phyloP scores from a whole-genome alignment of 2,888 invertebrate species.

The Drosophila longiperda region DNA sequence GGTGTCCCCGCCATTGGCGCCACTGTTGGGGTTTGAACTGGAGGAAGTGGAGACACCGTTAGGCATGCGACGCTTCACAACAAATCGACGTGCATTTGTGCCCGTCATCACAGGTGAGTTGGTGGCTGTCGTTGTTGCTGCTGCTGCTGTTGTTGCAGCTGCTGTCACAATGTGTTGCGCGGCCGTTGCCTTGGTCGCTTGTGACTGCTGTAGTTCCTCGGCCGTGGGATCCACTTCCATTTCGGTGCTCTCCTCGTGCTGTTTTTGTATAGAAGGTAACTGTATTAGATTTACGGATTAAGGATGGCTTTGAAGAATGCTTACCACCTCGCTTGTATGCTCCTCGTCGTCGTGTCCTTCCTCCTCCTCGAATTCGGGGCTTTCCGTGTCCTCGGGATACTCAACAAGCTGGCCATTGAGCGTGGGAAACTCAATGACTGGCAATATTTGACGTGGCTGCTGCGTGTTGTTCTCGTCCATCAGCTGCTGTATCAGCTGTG shows the following conservation, averaged over 20 bases:
- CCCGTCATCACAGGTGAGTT: slow-evolving; percentile 64
- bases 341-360: slow-evolving; percentile 86
- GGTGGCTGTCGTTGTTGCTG: slow-evolving; percentile 40
- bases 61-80: slow-evolving; percentile 81
- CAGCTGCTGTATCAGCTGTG: slow-evolving; percentile 90
- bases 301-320: neutral
- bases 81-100: slow-evolving; percentile 70
- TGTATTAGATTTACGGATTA: neutral
- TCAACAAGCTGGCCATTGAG: slow-evolving; percentile 89
- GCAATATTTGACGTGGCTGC: slow-evolving; percentile 86
- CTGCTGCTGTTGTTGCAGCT: slow-evolving; percentile 34
- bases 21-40: slow-evolving; percentile 33
- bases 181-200: slow-evolving; percentile 49
- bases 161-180: slow-evolving; percentile 29
- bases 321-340: slow-evolving; percentile 84
- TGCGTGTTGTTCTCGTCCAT: slow-evolving; percentile 90
- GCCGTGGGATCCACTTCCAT: slow-evolving; percentile 74
- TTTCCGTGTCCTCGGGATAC: slow-evolving; percentile 86
- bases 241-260: slow-evolving; percentile 78
- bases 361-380: slow-evolving; percentile 86
- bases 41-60: slow-evolving; percentile 43
- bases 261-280: neutral
- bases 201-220: slow-evolving; percentile 58
- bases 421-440: slow-evolving; percentile 91
- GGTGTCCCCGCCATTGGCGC: slow-evolving; percentile 22